A percentile compares a stretch with the other conserved stretches of the same genome.
Evolutionary conservation across 2,888 invertebrate genomes (phyloP).

Genomic region (Drosophila mimetica): DNA sequence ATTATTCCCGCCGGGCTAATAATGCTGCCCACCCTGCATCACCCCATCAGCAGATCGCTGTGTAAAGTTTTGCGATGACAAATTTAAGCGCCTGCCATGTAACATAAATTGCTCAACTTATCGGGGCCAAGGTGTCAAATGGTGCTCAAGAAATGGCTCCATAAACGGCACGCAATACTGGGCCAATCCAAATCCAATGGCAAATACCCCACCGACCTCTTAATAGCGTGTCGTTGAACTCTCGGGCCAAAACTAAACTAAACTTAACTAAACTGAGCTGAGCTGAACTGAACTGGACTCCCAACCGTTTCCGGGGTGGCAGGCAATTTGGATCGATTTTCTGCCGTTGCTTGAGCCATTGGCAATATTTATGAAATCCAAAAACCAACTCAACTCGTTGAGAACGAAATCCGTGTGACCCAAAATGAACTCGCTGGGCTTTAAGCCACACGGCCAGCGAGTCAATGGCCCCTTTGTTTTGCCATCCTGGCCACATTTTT

Average conservation of each 20-base stretch:
- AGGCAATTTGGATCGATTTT: slow-evolving; percentile 41
- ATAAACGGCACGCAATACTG: slow-evolving; percentile 65
- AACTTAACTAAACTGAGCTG: slow-evolving; percentile 4
- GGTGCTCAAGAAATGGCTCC: slow-evolving; percentile 53
- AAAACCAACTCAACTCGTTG: slow-evolving; percentile 9
- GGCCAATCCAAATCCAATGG: slow-evolving; percentile 11
- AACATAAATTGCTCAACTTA: slow-evolving; percentile 59
- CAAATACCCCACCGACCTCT: slow-evolving; percentile 8
- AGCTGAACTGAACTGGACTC: slow-evolving; percentile 2
- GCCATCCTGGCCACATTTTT: slow-evolving; percentile 57
- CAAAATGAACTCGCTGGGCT: slow-evolving; percentile 35
- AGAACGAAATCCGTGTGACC: slow-evolving; percentile 27
- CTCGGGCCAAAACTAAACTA: not conserved
- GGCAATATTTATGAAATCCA: slow-evolving; percentile 33
- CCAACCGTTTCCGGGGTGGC: slow-evolving; percentile 49
- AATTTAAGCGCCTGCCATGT: slow-evolving; percentile 46
- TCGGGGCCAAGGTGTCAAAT: slow-evolving; percentile 66
- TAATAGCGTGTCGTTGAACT: slow-evolving; percentile 64
- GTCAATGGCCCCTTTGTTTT: slow-evolving; percentile 43
- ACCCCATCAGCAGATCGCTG: slow-evolving; percentile 2
- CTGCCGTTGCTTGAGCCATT: slow-evolving; percentile 13
- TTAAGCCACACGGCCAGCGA: slow-evolving; percentile 15
- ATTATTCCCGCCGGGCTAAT: slow-evolving; percentile 21
- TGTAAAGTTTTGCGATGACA: slow-evolving; percentile 30
- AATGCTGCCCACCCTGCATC: not conserved